Evolutionary conservation across 2,113 vertebrate species (phyloP), one percentile per base, ranked within the genome.

Genomic region (Marmota flaviventris): DNA sequence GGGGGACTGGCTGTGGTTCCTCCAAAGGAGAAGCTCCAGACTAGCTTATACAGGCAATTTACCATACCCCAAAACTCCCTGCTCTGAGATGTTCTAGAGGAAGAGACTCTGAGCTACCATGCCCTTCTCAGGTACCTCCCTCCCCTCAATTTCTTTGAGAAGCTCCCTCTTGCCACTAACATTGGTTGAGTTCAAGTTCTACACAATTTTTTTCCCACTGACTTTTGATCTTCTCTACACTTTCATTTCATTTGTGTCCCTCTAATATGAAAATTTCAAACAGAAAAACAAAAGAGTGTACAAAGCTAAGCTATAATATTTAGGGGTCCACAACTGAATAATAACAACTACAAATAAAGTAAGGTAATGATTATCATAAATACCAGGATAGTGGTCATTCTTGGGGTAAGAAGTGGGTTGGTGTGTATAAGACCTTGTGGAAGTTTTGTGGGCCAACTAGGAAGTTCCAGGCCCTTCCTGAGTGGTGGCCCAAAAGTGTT

Each of bases 321-420:
- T 34, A 94, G 16, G 42, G 53, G n/a, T 27, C 42, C 6, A 82
- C 18, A 69, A 63, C 0, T 83, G 85, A 5, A 65, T 85, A 77
- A 93, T 58, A 93, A 91, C 95, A 91, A 48, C 10, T 24, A 85
- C n/a, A 85, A 89, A 18, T 39, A 83, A 89, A 86, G 42, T 34
- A 93, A 91, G 83, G 3, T 37, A 91, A 5, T 39, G 20, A 85
- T 51, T 65, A 82, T 32, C 51, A 45, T 6, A 63, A 45, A 93
- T 39, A 10, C 73, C 45, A 93, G 65, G 8, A 51, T 3, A 58
- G 37, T 56, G 25, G 27, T 78, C 73, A 73, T 77, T 81, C 58
- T 37, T 39, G 22, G 8, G 13, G 8, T 45, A 53, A n/a, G 29
- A 70, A 72, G 22, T 67, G n/a, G 89, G 27, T 58, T 91, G 34